Conservation (phyloP, 2,113 vertebrate genomes). For the Pollimyrus isidori region DNA sequence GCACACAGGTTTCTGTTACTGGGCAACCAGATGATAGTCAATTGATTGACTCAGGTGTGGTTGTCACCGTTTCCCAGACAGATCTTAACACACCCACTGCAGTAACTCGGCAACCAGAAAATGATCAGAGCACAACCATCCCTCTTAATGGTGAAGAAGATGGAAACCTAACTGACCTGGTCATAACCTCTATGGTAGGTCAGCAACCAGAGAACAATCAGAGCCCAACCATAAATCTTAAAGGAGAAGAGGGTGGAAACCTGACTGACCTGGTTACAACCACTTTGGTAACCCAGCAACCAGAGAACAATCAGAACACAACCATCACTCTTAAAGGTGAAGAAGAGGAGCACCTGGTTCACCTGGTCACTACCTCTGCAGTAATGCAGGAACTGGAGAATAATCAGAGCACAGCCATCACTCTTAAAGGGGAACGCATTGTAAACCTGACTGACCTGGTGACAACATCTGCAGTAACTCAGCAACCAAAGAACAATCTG, state of each 20-base stretch:
- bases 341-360: neutral
- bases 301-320: neutral
- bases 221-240: neutral
- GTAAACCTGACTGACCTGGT: neutral
- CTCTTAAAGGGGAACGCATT: neutral
- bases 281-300: neutral
- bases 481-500: neutral
- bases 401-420: neutral
- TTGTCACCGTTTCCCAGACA: neutral
- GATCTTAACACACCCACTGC: neutral
- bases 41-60: neutral
- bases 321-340: neutral
- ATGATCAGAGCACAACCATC: neutral
- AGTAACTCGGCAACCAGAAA: neutral
- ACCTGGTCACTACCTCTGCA: neutral
- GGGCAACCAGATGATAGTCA: constrained; percentile 35
- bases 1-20: neutral
- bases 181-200: neutral
- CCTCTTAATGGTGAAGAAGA: neutral
- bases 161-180: neutral
- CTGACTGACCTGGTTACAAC: neutral
- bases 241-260: neutral
- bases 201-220: neutral
- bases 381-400: neutral
- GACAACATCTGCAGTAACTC: neutral